Percentiles rank a stretch among this genome's conserved stretches.
Conservation (phyloP, 2,888 invertebrate genomes). For the Plagodis dolabraria region DNA sequence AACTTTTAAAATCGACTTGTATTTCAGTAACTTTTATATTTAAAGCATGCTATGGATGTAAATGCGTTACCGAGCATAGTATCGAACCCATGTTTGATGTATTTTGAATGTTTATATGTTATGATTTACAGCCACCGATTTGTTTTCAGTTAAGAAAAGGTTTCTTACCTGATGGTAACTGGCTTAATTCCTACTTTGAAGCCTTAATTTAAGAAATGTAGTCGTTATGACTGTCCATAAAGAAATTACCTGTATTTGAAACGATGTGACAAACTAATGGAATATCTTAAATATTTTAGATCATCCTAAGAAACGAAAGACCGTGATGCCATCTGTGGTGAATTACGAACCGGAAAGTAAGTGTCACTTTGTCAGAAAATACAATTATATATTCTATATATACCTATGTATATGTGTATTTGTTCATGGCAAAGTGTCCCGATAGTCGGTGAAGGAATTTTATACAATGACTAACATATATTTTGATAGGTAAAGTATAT, state of each 20-base stretch:
- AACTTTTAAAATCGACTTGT: constrained; percentile 19
- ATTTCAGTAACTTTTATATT: too few relatives aligned
- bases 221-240: neutral
- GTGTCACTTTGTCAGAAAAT: constrained; percentile 44
- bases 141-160: too few relatives aligned
- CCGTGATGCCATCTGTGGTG: constrained; percentile 48
- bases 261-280: constrained; percentile 18
- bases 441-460: neutral
- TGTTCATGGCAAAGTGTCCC: neutral
- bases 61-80: neutral
- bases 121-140: too few relatives aligned
- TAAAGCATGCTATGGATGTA: too few relatives aligned
- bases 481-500: constrained; percentile 32
- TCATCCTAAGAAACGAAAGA: constrained; percentile 57
- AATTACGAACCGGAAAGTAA: constrained; percentile 70
- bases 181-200: too few relatives aligned
- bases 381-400: constrained; percentile 2
- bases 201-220: neutral
- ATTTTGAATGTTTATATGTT: too few relatives aligned
- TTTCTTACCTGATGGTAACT: too few relatives aligned
- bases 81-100: too few relatives aligned
- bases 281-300: constrained; percentile 34
- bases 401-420: constrained; percentile 7
- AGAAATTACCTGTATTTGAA: too few relatives aligned
- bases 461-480: constrained; percentile 34